Evolutionary conservation across 2,888 invertebrate genomes (phyloP), one percentile per base, ranked within the genome.

Genomic region (Cinara cedri): DNA sequence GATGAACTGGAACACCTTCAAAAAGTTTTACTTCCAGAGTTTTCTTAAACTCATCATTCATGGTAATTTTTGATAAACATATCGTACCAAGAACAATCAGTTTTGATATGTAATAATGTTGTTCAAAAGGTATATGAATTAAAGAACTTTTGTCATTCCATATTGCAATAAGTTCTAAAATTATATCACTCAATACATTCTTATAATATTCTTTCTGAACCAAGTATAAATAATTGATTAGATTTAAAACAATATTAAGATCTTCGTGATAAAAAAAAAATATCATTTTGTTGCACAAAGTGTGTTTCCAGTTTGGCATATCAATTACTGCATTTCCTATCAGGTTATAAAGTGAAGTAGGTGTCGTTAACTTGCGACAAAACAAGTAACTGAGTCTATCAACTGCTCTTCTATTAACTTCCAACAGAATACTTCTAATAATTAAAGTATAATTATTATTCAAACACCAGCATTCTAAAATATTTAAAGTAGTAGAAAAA

Each of bases 71-170:
- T 21, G 51, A 66, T 84, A 86, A 55, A 87, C 83, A 0, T 84
- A 83, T 16, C 86, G 86, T 72, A 88, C 85, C 82, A 88, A 88
- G 83, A 16, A 93, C 85, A 0, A 94, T 87, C 42, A 91, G 84
- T 84, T 92, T 90, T 0, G 92, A 90, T 3, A 93, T 86, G 82
- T 90, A 91, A 82, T 92, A 86, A 83, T 93, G 93, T 82, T 93
- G 93, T 54, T 90, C 89, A 11, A 90, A 85, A 80, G 91, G 89
- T 0, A 90, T 88, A 19, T 90, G 90, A 72, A 89, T 89, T 13
- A 90, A 85, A 0, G 90, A 87, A 72, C 88, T 89, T 26, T 90
- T 89, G 83, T 91, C 90, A 0, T 91, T 87, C 94, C 94, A 95
- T 16, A 91, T 87, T 0, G 87, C 87, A 91, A 83, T 49, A 93